Percentiles rank a stretch among this genome's conserved stretches.
Evolutionary conservation across 2,797 vertebrate genomes (phyloP).

Genomic region (Crax fasciolata): DNA sequence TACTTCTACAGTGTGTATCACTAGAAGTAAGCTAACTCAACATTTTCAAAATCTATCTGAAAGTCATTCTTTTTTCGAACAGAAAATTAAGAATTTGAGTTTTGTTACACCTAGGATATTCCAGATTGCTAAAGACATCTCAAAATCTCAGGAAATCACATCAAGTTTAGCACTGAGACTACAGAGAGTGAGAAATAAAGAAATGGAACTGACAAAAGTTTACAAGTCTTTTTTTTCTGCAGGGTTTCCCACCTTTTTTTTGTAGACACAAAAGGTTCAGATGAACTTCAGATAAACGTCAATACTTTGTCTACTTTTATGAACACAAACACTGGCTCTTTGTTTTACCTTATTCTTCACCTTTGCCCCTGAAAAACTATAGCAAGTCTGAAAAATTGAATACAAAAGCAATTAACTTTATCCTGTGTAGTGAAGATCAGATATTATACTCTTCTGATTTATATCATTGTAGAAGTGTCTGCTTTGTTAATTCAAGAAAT

Average conservation of each 20-base stretch:
- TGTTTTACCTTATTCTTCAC: slow-evolving; percentile 35
- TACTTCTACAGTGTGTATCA: neutral
- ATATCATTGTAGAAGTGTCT: neutral
- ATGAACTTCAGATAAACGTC: slow-evolving; percentile 28
- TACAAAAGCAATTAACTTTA: slow-evolving; percentile 4
- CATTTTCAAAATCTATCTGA: neutral
- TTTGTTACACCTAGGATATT: neutral
- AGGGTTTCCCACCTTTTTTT: neutral
- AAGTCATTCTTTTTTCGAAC: neutral
- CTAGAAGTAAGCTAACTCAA: neutral
- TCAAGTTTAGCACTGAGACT: neutral
- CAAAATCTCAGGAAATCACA: neutral
- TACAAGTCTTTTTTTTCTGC: neutral
- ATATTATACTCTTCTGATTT: neutral
- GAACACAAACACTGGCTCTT: slow-evolving; percentile 8
- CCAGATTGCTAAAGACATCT: neutral
- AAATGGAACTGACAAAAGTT: neutral
- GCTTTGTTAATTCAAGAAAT: neutral
- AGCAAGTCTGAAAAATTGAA: slow-evolving; percentile 9
- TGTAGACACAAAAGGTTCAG: neutral
- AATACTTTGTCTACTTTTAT: neutral
- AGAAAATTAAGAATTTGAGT: neutral
- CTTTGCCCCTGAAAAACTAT: neutral
- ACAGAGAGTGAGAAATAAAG: neutral
- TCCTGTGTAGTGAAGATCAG: neutral